Evolutionary conservation across 2,888 invertebrate genomes (phyloP), one percentile per base, ranked within the genome.

Genomic region (Limulus polyphemus): DNA sequence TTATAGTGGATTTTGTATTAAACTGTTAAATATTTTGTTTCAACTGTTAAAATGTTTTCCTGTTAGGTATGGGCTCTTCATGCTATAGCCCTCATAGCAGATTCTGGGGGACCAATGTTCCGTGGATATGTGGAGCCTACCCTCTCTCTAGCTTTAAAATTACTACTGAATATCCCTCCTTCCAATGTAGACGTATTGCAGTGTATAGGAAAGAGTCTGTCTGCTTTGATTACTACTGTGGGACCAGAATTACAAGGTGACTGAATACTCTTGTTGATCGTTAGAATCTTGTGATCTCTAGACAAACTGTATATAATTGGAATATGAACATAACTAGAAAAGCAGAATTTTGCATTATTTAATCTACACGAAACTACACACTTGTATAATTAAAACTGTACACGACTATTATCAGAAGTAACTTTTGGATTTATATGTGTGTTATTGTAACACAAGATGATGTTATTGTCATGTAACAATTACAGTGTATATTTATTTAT

Each of bases 51-150:
- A 32, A 32, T 32, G 3, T n/a, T 47, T 56, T 56, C 61, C 65
- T 68, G 67, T 11, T 72, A 88, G 86, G 90, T 94, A 49, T 99
- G 98, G 98, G 88, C 98, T 0, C 79, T 99, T 13, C 94, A 98
- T 79, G 95, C 98, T 0, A 79, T 99, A 46, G 90, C 94, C 0
- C 82, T 98, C 67, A 89, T 99, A 64, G 95, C 94, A 4, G 97
- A 98, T 77, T 95, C 97, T 0, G 95, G 98, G 1, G 99, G 99
- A 0, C 98, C 99, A 0, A 97, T 99, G 94, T 99, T 99, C 80
- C 83, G 97, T 32, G 86, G 91, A 47, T 99, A 94, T 77, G 95
- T 98, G 16, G 98, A 99, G 74, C 91, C 94, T 0, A 88, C 93
- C 0, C 80, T 99, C 60, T 88, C 89, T 11, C 80, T 95, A 58